phyloP scores from a whole-genome alignment of 1,140 invertebrate species.

The Drosophila lacertosa region DNA sequence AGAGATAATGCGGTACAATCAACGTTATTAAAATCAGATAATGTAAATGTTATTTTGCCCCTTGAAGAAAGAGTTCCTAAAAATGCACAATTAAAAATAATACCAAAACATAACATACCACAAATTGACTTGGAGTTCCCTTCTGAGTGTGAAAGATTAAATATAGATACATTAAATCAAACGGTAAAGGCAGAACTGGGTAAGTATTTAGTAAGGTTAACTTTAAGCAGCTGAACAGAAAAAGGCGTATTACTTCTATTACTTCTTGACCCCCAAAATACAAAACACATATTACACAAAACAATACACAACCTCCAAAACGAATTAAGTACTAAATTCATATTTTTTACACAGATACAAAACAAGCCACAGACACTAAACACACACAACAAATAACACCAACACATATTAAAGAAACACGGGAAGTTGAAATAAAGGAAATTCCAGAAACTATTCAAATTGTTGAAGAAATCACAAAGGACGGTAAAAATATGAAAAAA shows the following conservation, averaged over 20 bases:
- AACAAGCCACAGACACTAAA: conserved; percentile 84
- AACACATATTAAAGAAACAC: conserved; percentile 83
- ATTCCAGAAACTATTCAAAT: conserved; percentile 54
- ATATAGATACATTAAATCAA: conserved; percentile 44
- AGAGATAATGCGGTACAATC: conserved; percentile 39
- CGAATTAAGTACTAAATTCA: conserved; percentile 63
- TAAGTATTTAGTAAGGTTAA: conserved; percentile 59
- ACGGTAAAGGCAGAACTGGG: conserved; percentile 47
- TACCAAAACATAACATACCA: conserved; percentile 25
- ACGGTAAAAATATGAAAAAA: conserved; percentile 50
- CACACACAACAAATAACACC: conserved; percentile 85
- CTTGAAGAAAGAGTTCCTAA: conserved; percentile 1
- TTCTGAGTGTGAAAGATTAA: conserved; percentile 27
- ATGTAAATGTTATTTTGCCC: conserved; percentile 12
- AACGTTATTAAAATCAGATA: conserved; percentile 28
- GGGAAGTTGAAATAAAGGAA: conserved; percentile 79
- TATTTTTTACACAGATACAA: conserved; percentile 84
- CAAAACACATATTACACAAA: conserved; percentile 83
- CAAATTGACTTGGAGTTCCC: conserved; percentile 8
- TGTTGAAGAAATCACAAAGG: conserved; percentile 47
- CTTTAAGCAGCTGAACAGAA: conserved; percentile 49
- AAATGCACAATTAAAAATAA: conserved; percentile 39
- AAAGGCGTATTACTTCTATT: conserved; percentile 80
- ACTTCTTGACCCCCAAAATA: conserved; percentile 43
- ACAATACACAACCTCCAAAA: conserved; percentile 52